These are phyloP conservation scores for Gavialis gangeticus DNA, from an alignment of 2,113 vertebrate species.

Conservation along the genomic window DNA sequence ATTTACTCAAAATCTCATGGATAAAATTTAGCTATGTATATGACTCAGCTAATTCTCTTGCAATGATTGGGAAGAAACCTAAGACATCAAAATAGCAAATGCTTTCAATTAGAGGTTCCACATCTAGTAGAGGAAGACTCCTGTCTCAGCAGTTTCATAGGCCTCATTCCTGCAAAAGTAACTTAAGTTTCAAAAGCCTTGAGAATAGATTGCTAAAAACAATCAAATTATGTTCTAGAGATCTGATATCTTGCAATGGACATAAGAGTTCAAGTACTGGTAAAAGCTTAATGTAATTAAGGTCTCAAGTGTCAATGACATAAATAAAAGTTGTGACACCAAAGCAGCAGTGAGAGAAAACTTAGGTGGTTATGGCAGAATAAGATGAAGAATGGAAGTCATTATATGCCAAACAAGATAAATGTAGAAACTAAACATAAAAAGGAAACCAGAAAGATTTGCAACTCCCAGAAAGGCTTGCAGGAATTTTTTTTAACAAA, in stretches of 20 bases:
- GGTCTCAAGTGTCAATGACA: background rate
- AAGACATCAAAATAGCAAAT: background rate
- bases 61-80: background rate
- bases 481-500: background rate
- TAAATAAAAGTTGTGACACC: background rate
- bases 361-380: background rate
- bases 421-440: background rate
- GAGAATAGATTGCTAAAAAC: background rate
- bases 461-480: background rate
- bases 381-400: background rate
- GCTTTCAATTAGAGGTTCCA: background rate
- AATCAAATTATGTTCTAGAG: background rate
- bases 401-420: background rate
- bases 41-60: background rate
- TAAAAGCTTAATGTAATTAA: background rate
- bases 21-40: background rate
- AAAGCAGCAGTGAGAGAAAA: background rate
- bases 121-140: background rate
- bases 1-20: background rate
- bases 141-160: background rate
- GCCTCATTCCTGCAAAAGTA: background rate
- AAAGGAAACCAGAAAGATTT: background rate
- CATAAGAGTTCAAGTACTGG: background rate
- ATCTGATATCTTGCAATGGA: background rate
- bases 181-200: background rate